Percentiles rank a stretch among this genome's conserved stretches.
Evolutionary conservation across 2,113 vertebrate species (phyloP).

Genomic region (Ptilorrhoa leucosticta): DNA sequence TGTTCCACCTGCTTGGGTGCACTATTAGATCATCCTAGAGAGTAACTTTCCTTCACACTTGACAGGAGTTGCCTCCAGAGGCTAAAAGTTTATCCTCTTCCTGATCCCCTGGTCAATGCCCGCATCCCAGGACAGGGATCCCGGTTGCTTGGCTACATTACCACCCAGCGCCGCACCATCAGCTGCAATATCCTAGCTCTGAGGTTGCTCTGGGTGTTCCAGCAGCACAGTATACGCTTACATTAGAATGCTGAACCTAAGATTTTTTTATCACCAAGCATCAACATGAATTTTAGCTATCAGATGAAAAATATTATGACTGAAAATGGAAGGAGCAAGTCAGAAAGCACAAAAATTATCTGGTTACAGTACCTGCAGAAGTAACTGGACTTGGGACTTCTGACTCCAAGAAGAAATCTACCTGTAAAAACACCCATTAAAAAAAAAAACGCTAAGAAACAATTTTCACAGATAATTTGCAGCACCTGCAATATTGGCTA

Average conservation of each 20-base stretch:
- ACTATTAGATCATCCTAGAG: not conserved
- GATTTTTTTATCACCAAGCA: not conserved
- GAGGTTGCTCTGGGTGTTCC: not conserved
- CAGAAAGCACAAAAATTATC: not conserved
- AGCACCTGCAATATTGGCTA: not conserved
- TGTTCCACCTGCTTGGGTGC: fast-evolving
- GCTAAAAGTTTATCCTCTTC: not conserved
- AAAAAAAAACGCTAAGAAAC: not conserved
- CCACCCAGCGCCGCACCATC: not conserved
- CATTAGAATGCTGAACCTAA: not conserved
- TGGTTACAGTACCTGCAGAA: not conserved
- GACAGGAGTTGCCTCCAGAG: not conserved
- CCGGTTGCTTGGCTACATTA: not conserved
- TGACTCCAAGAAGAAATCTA: not conserved
- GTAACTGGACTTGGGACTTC: not conserved
- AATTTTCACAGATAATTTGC: not conserved
- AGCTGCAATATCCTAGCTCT: not conserved
- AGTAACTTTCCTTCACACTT: not conserved
- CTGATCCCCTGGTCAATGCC: not conserved
- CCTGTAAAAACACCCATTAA: not conserved
- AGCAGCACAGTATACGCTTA: not conserved
- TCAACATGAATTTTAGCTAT: not conserved
- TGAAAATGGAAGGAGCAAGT: fast-evolving
- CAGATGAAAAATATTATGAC: not conserved
- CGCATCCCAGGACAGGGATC: not conserved